These are phyloP conservation scores for Gastrophryne carolinensis DNA, from an alignment of 2,797 vertebrate species.

Conservation along the genomic window DNA sequence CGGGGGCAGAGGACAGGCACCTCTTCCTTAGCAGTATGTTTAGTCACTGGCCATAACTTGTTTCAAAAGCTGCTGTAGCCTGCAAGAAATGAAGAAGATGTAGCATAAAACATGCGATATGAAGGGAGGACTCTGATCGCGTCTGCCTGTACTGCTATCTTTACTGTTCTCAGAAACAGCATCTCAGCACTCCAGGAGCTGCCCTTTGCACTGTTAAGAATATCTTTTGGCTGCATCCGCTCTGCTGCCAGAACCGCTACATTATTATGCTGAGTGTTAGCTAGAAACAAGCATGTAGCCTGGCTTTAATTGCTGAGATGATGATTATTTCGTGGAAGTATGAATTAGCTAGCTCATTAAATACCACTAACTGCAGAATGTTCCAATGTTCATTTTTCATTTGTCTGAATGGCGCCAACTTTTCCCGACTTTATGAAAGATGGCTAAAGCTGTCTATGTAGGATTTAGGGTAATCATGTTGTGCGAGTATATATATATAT, in stretches of 20 bases:
- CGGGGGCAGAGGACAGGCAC: slow-evolving; percentile 25
- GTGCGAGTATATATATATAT: too few species aligned
- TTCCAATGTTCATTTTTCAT: background rate
- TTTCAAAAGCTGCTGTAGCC: slow-evolving; percentile 39
- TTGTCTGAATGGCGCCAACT: background rate
- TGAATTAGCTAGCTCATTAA: background rate
- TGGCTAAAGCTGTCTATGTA: too few species aligned
- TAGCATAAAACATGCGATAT: slow-evolving; percentile 47
- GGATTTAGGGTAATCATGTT: too few species aligned
- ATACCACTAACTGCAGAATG: background rate
- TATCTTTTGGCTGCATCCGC: background rate
- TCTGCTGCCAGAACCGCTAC: slow-evolving; percentile 34
- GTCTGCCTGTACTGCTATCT: slow-evolving; percentile 44
- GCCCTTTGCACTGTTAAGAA: slow-evolving; percentile 40
- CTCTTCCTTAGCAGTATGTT: slow-evolving; percentile 6
- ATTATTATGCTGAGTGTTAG: slow-evolving; percentile 27
- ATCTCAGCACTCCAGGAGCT: slow-evolving; percentile 44
- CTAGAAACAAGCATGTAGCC: background rate
- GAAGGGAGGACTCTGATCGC: slow-evolving; percentile 51
- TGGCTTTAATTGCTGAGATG: background rate
- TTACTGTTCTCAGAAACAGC: slow-evolving; percentile 43
- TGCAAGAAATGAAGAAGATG: slow-evolving; percentile 43
- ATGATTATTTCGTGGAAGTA: background rate
- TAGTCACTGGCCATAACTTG: slow-evolving; percentile 18
- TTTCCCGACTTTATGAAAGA: too few species aligned